A percentile compares a stretch with the other conserved stretches of the same genome.
phyloP scores from a whole-genome alignment of 2,113 vertebrate species.

The Syngnathoides biaculeatus region DNA sequence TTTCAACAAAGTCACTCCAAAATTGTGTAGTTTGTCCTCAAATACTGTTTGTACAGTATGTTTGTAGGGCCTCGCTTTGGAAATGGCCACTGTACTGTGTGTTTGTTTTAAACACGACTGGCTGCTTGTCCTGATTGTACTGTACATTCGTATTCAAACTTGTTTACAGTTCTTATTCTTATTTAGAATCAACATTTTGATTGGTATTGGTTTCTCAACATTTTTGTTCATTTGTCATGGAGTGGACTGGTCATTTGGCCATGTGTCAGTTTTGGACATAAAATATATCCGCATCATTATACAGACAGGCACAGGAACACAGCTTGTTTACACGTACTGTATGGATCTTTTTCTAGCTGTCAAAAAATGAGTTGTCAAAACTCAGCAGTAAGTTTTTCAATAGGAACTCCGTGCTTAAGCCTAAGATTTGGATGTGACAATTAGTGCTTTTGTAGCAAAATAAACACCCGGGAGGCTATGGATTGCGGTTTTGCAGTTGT shows the following conservation, averaged over 20 bases:
- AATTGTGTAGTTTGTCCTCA: constrained; percentile 19
- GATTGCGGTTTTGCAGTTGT: constrained; percentile 27
- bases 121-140: constrained; percentile 1
- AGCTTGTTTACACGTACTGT: not conserved
- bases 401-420: constrained; percentile 14
- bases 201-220: not conserved
- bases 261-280: constrained; percentile 27
- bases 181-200: not conserved
- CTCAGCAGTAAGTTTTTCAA: constrained; percentile 7
- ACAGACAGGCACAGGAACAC: not conserved
- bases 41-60: constrained; percentile 13
- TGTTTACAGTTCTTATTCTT: not conserved
- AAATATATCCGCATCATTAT: constrained; percentile 18
- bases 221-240: not conserved
- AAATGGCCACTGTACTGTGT: constrained; percentile 21
- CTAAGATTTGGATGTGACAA: constrained; percentile 33
- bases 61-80: constrained; percentile 16
- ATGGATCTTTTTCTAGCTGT: not conserved
- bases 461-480: constrained; percentile 33
- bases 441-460: constrained; percentile 25
- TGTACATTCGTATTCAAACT: constrained; percentile 6
- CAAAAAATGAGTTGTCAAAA: not conserved
- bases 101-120: constrained; percentile 32
- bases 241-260: constrained; percentile 17
- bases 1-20: constrained; percentile 1